A percentile compares a stretch with the other conserved stretches of the same genome.
Conservation (phyloP, 1,140 invertebrate species). For the Orchestia grillus region DNA sequence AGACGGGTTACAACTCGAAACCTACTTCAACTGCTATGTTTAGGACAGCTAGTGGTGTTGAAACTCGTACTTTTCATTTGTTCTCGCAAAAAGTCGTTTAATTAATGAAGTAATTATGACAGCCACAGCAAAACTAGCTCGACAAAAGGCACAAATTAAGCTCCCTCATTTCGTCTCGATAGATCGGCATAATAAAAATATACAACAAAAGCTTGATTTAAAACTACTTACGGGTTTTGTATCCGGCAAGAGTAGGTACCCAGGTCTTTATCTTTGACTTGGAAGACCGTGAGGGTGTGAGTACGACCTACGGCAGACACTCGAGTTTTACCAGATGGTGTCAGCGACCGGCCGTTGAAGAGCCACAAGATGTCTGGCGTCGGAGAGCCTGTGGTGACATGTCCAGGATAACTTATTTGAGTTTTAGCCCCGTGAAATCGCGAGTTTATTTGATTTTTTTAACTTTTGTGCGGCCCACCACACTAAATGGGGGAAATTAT, state of each 20-base stretch:
- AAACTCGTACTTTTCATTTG: too few relatives aligned
- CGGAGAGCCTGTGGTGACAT: conserved; percentile 71
- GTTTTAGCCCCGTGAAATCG: not conserved
- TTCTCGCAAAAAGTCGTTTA: too few relatives aligned
- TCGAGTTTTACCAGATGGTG: conserved; percentile 67
- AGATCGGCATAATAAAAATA: not conserved
- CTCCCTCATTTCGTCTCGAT: not conserved
- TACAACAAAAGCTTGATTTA: not conserved
- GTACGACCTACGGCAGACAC: conserved; percentile 63
- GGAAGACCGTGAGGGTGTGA: conserved; percentile 72
- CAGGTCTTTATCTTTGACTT: conserved; percentile 73
- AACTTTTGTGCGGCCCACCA: not conserved
- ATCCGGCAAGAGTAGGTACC: conserved; percentile 74
- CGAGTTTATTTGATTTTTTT: not conserved
- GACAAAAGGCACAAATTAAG: too few relatives aligned
- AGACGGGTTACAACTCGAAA: too few relatives aligned
- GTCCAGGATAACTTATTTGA: not conserved
- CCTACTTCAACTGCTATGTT: too few relatives aligned
- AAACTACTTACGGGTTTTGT: conserved; percentile 72
- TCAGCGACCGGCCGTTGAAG: conserved; percentile 74
- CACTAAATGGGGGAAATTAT: not conserved
- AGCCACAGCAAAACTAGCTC: too few relatives aligned
- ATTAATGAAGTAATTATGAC: too few relatives aligned
- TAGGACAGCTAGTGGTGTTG: too few relatives aligned
- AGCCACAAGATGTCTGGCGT: conserved; percentile 81